A percentile compares a stretch with the other conserved stretches of the same genome.
phyloP scores from a whole-genome alignment of 92 coral and sea anemone genomes.

The Heliopora coerulea region DNA sequence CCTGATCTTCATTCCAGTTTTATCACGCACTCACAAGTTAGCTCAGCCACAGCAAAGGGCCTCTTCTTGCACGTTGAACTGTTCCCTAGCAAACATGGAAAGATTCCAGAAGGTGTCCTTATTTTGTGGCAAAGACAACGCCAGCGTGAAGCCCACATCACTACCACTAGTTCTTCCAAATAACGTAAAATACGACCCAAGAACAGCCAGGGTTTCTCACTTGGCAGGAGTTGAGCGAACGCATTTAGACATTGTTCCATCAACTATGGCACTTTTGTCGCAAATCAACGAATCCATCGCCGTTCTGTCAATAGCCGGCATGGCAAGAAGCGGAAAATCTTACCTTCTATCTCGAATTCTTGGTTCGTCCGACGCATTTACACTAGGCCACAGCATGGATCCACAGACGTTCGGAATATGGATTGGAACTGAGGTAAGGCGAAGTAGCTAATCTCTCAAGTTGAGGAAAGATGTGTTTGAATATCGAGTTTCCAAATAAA shows the following conservation, averaged over 20 bases:
- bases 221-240: constrained; percentile 41
- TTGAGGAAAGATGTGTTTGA: too few species aligned
- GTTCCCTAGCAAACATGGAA: constrained; percentile 21
- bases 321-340: constrained; percentile 80
- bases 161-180: constrained; percentile 70
- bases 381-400: constrained; percentile 68
- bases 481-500: too few species aligned
- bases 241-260: constrained; percentile 49
- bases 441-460: constrained; percentile 51
- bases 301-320: constrained; percentile 85
- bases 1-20: too few species aligned
- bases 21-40: too few species aligned
- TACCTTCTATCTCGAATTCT: constrained; percentile 69
- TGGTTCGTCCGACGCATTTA: constrained; percentile 70
- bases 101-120: constrained; percentile 11
- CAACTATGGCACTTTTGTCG: constrained; percentile 55
- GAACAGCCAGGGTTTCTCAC: constrained; percentile 46
- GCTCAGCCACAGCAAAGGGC: too few species aligned
- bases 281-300: constrained; percentile 65
- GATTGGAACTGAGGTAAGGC: constrained; percentile 64
- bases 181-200: constrained; percentile 61
- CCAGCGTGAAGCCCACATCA: constrained; percentile 13
- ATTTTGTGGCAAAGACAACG: not conserved
- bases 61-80: too few species aligned
- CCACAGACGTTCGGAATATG: constrained; percentile 91